phyloP scores from a whole-genome alignment of 1,140 invertebrate species.

The Cardiocondyla obscurior region DNA sequence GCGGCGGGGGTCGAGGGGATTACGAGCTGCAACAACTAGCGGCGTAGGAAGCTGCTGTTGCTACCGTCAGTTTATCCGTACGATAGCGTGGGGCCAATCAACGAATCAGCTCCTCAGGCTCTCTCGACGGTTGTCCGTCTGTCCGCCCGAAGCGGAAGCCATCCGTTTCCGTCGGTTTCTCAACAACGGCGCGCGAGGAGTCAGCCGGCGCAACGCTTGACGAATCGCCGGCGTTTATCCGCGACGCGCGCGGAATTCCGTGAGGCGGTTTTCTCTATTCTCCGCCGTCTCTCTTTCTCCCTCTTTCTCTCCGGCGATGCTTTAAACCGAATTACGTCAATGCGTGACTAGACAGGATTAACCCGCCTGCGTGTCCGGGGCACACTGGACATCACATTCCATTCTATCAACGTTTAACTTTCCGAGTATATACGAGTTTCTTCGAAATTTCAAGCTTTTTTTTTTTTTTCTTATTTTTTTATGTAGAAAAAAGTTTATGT shows the following conservation, averaged over 20 bases:
- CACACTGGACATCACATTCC: constrained; percentile 8
- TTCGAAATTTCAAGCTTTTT: no score
- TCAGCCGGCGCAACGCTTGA: constrained; percentile 44
- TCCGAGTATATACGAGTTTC: background rate
- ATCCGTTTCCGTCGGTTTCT: constrained; percentile 69
- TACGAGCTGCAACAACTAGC: constrained; percentile 56
- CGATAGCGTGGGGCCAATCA: constrained; percentile 68
- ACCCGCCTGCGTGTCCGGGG: background rate
- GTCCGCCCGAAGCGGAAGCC: constrained; percentile 66
- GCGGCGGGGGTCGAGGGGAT: constrained; percentile 39
- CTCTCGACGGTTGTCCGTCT: constrained; percentile 69
- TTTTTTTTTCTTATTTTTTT: no score
- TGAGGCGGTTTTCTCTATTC: constrained; percentile 21
- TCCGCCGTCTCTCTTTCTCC: background rate
- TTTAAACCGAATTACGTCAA: constrained; percentile 41
- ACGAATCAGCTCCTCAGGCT: constrained; percentile 65
- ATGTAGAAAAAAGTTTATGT: no score
- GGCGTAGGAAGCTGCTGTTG: constrained; percentile 56
- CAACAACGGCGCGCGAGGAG: constrained; percentile 38
- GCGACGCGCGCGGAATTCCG: constrained; percentile 41
- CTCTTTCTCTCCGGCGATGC: background rate
- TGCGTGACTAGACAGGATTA: background rate
- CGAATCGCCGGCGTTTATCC: constrained; percentile 43
- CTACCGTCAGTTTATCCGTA: constrained; percentile 59
- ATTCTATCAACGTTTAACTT: background rate